These are phyloP conservation scores for Tetramorium parvispinum DNA, from an alignment of 1,140 invertebrate species.

Conservation along the genomic window DNA sequence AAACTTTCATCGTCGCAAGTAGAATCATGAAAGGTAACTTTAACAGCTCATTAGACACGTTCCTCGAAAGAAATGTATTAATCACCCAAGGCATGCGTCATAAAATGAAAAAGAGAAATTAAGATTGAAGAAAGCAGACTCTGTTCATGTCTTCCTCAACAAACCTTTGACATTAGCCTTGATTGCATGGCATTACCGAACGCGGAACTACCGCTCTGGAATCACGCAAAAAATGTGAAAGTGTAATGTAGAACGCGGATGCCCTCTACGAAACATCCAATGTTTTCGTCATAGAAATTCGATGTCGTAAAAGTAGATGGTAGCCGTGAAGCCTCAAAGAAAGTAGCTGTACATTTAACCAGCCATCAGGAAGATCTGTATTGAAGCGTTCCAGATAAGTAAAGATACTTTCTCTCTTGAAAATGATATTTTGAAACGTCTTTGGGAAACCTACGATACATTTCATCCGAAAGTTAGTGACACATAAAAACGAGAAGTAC, in stretches of 20 bases:
- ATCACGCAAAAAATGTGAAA: conserved; percentile 72
- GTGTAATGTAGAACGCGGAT: conserved; percentile 67
- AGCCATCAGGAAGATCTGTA: neutral
- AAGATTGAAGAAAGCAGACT: conserved; percentile 35
- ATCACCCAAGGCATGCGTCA: neutral
- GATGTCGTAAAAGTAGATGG: neutral
- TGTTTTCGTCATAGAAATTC: conserved; percentile 48
- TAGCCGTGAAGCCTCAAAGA: neutral
- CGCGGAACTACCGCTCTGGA: conserved; percentile 27
- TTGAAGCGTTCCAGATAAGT: neutral
- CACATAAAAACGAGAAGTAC: neutral
- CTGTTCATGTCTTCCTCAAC: neutral
- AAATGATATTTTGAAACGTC: neutral
- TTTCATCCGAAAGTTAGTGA: neutral
- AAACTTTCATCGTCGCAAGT: neutral
- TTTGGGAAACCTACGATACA: neutral
- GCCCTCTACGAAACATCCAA: neutral
- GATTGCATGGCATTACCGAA: conserved; percentile 39
- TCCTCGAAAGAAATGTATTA: neutral
- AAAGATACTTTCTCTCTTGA: conserved; percentile 26
- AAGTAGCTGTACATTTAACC: neutral
- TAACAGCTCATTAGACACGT: neutral
- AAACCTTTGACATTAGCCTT: conserved; percentile 16
- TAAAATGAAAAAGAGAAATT: conserved; percentile 19
- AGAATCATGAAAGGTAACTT: neutral